phyloP scores from a whole-genome alignment of 2,888 invertebrate species.

The Mesodorylaimus sp. region DNA sequence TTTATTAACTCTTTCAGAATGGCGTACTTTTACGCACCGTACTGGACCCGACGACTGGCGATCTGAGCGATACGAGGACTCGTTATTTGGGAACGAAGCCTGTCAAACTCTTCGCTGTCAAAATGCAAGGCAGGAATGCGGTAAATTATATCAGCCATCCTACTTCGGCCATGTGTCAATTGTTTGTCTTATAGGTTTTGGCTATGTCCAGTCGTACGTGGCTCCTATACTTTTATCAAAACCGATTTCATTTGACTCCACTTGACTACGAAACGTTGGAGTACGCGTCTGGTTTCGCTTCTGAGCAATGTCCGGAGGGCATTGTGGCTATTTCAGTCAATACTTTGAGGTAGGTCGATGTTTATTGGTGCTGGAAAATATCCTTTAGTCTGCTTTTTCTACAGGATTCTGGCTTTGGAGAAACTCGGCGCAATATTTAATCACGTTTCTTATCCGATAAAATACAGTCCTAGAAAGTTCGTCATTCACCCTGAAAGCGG shows the following conservation, averaged over 20 bases:
- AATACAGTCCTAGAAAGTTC: constrained; percentile 86
- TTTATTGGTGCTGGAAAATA: not conserved
- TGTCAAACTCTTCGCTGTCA: constrained; percentile 83
- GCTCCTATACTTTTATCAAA: constrained; percentile 95
- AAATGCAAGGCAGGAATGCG: constrained; percentile 85
- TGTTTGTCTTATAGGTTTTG: constrained; percentile 41
- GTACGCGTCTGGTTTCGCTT: constrained; percentile 81
- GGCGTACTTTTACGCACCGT: constrained; percentile 82
- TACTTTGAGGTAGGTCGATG: constrained; percentile 48
- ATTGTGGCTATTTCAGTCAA: constrained; percentile 97
- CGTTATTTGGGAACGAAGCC: constrained; percentile 86
- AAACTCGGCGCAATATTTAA: constrained; percentile 97
- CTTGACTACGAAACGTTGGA: constrained; percentile 71
- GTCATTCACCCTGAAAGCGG: constrained; percentile 75
- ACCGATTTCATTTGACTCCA: constrained; percentile 43
- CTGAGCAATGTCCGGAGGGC: constrained; percentile 95
- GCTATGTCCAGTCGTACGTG: constrained; percentile 95
- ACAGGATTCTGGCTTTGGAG: constrained; percentile 74
- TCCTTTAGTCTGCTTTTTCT: constrained; percentile 4
- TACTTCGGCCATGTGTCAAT: not conserved
- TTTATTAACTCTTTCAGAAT: constrained; percentile 42
- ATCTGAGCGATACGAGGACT: constrained; percentile 86
- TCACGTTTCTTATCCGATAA: constrained; percentile 66
- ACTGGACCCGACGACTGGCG: constrained; percentile 82
- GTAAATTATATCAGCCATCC: constrained; percentile 36